These are phyloP conservation scores for Acrocephalus arundinaceus DNA, from an alignment of 2,113 vertebrate genomes.

Conservation along the genomic window DNA sequence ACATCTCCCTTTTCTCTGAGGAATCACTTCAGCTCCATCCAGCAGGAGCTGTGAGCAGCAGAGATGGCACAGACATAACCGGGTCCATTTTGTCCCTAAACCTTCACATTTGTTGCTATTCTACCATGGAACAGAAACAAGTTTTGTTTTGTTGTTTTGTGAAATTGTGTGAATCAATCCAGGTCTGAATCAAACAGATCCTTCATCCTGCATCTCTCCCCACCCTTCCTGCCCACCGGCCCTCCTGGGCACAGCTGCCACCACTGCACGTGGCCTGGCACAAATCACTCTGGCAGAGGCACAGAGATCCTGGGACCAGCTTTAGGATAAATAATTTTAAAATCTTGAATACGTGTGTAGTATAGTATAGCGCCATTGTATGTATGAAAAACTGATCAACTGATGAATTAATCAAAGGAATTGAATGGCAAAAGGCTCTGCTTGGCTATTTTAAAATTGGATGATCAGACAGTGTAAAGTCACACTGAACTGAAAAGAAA, in stretches of 20 bases:
- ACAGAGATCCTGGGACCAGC: not conserved
- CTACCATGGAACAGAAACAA: not conserved
- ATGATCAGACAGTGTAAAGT: not conserved
- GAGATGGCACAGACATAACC: not conserved
- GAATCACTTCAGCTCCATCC: not conserved
- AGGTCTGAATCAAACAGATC: not conserved
- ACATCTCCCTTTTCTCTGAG: not conserved
- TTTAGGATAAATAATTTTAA: not conserved
- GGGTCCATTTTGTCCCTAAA: not conserved
- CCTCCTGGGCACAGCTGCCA: not conserved
- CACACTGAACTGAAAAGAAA: not conserved
- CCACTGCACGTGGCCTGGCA: not conserved
- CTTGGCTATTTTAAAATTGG: not conserved
- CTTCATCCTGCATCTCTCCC: not conserved
- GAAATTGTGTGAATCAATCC: not conserved
- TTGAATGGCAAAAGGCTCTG: not conserved
- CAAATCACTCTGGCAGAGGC: not conserved
- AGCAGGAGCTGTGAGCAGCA: not conserved
- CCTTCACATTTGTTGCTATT: not conserved
- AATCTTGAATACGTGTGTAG: not conserved
- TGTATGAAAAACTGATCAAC: not conserved
- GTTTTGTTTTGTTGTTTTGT: not conserved
- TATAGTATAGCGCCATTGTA: not conserved
- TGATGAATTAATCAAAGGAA: not conserved
- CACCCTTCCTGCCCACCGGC: not conserved